These are phyloP conservation scores for Anoplius nigerrimus DNA, from an alignment of 2,888 invertebrate species.

Conservation along the genomic window DNA sequence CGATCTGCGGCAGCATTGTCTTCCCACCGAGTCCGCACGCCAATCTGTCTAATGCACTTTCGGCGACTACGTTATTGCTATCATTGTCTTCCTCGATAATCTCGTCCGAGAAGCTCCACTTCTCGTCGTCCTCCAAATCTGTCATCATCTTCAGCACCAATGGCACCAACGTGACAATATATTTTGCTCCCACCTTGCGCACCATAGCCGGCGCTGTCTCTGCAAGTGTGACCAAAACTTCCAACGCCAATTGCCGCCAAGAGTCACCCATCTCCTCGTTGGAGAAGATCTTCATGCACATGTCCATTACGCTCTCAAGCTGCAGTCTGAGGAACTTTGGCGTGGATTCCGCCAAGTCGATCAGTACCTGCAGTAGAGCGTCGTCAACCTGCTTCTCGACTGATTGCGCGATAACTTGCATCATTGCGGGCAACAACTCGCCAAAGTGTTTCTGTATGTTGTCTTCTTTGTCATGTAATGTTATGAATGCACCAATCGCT, in stretches of 20 bases:
- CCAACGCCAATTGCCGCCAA: conserved; percentile 93
- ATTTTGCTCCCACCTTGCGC: conserved; percentile 91
- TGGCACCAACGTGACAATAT: conserved; percentile 87
- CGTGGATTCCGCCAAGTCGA: conserved; percentile 94
- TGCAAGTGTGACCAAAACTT: conserved; percentile 89
- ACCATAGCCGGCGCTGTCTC: conserved; percentile 98
- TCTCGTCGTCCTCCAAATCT: conserved; percentile 93
- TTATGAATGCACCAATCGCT: conserved; percentile 90
- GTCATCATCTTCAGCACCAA: conserved; percentile 95
- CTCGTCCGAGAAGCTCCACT: conserved; percentile 92
- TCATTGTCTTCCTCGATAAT: conserved; percentile 95
- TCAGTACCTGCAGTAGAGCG: conserved; percentile 92
- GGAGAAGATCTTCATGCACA: conserved; percentile 87
- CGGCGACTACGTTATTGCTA: conserved; percentile 95
- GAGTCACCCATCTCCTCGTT: conserved; percentile 81
- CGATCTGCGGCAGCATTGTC: conserved; percentile 92
- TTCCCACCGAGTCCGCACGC: conserved; percentile 98
- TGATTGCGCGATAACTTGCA: conserved; percentile 87
- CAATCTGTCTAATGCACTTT: conserved; percentile 96
- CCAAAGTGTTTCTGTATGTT: conserved; percentile 91
- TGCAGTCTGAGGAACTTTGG: conserved; percentile 95
- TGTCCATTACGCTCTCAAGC: conserved; percentile 88
- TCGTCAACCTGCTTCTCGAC: conserved; percentile 92
- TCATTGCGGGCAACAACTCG: conserved; percentile 88
- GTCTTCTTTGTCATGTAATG: conserved; percentile 95